Base-by-base conservation (phyloP, 2,797 vertebrate genomes). In the Philypnodon macrostomus region DNA sequence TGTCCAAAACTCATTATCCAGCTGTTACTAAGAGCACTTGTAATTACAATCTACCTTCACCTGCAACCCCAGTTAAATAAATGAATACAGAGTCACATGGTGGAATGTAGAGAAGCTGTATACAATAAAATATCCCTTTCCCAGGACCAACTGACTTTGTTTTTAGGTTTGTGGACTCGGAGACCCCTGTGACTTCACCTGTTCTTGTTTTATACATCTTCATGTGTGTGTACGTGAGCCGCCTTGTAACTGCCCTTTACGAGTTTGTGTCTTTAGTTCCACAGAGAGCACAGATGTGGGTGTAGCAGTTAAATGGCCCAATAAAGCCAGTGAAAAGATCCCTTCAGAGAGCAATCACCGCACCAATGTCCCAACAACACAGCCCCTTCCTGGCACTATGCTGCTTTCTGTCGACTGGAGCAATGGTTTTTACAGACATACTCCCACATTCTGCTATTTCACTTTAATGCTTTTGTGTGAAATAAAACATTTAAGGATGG, bases 281-380 rank as follows among this genome's bases (percentile, higher is more conserved):
- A 40, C 38, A 69, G 53, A 74, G 58, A 44, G 60, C 68, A 69
- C 77, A 79, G 67, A 80, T 50, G 63, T 79, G 81, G 77, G 73
- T 42, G 58, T 63, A 65, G 75, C 73, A 50, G 68, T 75, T 63
- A 85, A 85, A 84, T 58, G 65, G 73, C 59, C 73, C 73, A 79
- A 85, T 88, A 85, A 88, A 88, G 53, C n/a, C 30, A 45, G 64
- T 77, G 73, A 85, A 85, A 85, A 82, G 72, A 76, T 63, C 72
- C 65, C 70, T 75, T 83, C 68, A 84, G 68, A 78, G 45, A 72
- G 71, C 58, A 65, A 75, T 70, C 67, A 37, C 63, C 70, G 58
- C 36, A 57, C 26, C 11, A 83, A 46, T 65, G 63, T 75, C 75
- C 48, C 36, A 57, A 70, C 70, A 77, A 64, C 42, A 56, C 54